Base-by-base conservation (phyloP, 2,888 invertebrate genomes). In the Crocallis elinguaria region DNA sequence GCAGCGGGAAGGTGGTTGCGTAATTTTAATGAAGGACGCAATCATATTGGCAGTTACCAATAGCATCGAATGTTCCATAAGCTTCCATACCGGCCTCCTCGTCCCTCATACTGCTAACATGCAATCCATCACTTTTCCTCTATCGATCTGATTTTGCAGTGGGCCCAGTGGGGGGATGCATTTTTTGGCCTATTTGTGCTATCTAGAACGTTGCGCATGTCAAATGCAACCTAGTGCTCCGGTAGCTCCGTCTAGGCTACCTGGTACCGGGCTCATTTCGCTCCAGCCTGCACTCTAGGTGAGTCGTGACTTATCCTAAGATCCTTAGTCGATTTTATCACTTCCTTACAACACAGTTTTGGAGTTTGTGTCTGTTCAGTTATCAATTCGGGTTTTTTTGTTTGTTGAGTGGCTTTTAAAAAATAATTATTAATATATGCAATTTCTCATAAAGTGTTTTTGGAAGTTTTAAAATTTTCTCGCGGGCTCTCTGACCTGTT, bases 161-260 rank as follows among this genome's bases (percentile, higher is more conserved):
- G n/a, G n/a, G n/a, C n/a, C n/a, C n/a, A n/a, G n/a, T n/a, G 2
- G 12, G 29, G 48, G 29, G 44, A 54, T 62, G 62, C 62, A 48
- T 44, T 62, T 55, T 57, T 59, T 54, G 48, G 49, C 32, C 49
- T 54, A 54, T 56, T 45, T 58, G 42, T 49, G 9, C 27, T 35
- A 29, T 37, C 11, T 32, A 37, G 41, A 14, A 17, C 48, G 9
- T 27, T 39, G 62, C 62, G 59, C 62, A 62, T 62, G 62, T 45
- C 62, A 30, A 49, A 45, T 55, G 62, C 57, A 59, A 11, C 48
- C 38, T 50, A 49, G 44, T 29, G 17, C 35, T 30, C 30, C 39
- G 16, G 45, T 41, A 25, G 17, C 35, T 30, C 30, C 39, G 16
- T 7, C 38, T 41, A 41, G 48, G 32, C 19, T 14, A 50, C 48